Evolutionary conservation across 2,797 vertebrate genomes (phyloP), one percentile per base, ranked within the genome.

Genomic region (Cephalopachus bancanus): DNA sequence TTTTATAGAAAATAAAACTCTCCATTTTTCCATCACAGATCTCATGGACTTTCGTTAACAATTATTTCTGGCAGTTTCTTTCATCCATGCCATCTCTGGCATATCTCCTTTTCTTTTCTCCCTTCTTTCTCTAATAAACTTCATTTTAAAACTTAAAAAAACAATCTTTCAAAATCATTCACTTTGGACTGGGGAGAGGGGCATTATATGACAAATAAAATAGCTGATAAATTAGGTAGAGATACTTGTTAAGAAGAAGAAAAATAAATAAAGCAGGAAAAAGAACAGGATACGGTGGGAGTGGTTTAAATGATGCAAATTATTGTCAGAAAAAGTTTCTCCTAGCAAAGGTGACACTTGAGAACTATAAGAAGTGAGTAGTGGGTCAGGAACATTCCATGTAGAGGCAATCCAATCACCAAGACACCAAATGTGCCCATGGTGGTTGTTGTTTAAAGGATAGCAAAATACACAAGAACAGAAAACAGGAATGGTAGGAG

Each of bases 201-300:
- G 17, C 20, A 8, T 0, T 10, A 89, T 33, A 59, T 87, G 9
- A 59, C 22, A 91, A 72, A 65, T 20, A 79, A 64, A 55, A 49
- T 89, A 14, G 24, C 33, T 60, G 53, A 26, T 53, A 30, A 76
- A 5, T 92, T 71, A 55, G 37, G 20, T 28, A 37, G 33, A 69
- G 12, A 71, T 57, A 30, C 0, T 64, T 14, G 51, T 7, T 44
- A 89, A 81, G 16, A 17, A 74, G 53, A 26, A 75, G 55, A 81
- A 84, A 71, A 37, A 33, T 64, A 57, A 64, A 44, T 71, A 15
- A 93, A 67, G 12, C 1, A 53, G 22, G 44, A 26, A 69, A 59
- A 44, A 15, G 53, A 7, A 44, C 4, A 55, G 33, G 12, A 7
- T 53, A 1, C 64, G 3, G 19, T 10, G 0, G 2, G 59, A 19